Conservation (phyloP, 2,113 vertebrate genomes). For the Galeopterus variegatus region DNA sequence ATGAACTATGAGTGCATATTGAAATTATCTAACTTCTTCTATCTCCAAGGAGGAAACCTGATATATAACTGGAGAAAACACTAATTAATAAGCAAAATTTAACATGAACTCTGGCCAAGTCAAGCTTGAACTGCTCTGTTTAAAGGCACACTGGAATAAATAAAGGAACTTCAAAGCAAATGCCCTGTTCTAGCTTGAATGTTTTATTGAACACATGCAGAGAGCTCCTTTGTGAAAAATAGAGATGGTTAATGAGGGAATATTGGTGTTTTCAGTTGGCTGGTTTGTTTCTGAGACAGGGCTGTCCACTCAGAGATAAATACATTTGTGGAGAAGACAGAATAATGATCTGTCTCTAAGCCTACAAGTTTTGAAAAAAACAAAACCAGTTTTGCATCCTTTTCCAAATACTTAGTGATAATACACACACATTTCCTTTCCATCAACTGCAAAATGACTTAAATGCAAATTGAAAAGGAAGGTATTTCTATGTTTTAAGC, state of each 20-base stretch:
- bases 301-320: conserved; percentile 71
- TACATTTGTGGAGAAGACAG: conserved; percentile 57
- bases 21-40: conserved; percentile 78
- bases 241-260: conserved; percentile 77
- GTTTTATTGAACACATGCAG: conserved; percentile 74
- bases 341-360: conserved; percentile 67
- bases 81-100: conserved; percentile 83
- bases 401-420: conserved; percentile 54
- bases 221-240: conserved; percentile 66
- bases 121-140: conserved; percentile 69
- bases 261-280: conserved; percentile 59
- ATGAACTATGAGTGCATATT: conserved; percentile 69
- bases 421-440: neutral
- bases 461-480: conserved; percentile 41
- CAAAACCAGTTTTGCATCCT: conserved; percentile 56
- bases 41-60: conserved; percentile 80
- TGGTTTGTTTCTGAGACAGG: conserved; percentile 51
- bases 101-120: conserved; percentile 73
- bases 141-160: conserved; percentile 76
- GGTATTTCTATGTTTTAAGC: neutral
- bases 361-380: conserved; percentile 62
- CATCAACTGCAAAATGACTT: neutral
- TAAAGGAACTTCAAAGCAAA: conserved; percentile 81
- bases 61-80: conserved; percentile 78
- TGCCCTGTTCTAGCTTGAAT: conserved; percentile 60